phyloP scores from a whole-genome alignment of 2,888 invertebrate species.

The Metellina segmentata region DNA sequence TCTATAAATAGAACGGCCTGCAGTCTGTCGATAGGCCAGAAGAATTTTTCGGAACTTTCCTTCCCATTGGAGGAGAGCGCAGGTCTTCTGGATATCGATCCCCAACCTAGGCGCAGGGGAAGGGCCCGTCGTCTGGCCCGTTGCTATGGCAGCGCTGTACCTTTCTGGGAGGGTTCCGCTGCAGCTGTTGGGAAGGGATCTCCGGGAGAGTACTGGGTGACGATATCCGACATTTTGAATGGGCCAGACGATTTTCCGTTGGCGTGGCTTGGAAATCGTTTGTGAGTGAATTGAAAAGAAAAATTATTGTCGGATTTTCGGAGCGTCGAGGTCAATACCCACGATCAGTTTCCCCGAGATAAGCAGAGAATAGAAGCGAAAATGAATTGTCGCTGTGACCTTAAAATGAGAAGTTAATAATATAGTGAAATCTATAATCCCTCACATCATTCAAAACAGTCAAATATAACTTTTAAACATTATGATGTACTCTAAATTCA shows the following conservation, averaged over 20 bases:
- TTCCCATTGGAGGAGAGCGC: constrained; percentile 48
- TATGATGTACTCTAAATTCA: too few species aligned
- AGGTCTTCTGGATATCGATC: constrained; percentile 39
- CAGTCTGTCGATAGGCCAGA: constrained; percentile 53
- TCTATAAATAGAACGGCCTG: constrained; percentile 48
- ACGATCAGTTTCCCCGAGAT: too few species aligned
- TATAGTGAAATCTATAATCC: too few species aligned
- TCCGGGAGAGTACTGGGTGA: neutral
- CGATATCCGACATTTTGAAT: neutral
- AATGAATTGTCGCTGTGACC: too few species aligned
- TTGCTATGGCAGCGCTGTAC: constrained; percentile 42
- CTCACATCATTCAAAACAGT: too few species aligned
- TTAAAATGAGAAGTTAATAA: too few species aligned
- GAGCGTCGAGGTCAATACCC: too few species aligned
- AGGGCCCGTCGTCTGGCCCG: constrained; percentile 33
- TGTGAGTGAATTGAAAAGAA: too few species aligned
- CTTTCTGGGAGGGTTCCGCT: constrained; percentile 3
- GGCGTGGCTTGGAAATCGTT: neutral
- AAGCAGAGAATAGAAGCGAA: too few species aligned
- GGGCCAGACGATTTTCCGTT: neutral
- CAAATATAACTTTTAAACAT: too few species aligned
- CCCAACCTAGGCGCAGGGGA: constrained; percentile 14
- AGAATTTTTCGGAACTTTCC: constrained; percentile 25
- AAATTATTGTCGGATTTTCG: too few species aligned
- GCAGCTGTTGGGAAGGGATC: constrained; percentile 8